These are phyloP conservation scores for Drosophila suboccidentalis DNA, from an alignment of 2,888 invertebrate species.

Conservation along the genomic window DNA sequence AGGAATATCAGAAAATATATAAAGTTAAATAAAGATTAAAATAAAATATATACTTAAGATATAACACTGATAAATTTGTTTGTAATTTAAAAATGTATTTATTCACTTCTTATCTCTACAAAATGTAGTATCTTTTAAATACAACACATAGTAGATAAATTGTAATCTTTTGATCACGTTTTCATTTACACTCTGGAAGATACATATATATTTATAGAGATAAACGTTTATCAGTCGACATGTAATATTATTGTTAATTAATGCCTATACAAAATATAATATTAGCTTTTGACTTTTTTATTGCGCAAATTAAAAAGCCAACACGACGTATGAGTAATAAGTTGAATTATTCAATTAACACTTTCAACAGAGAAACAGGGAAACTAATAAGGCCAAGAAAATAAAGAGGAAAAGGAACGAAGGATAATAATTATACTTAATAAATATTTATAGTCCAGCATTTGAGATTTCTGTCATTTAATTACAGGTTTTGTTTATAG, in stretches of 20 bases:
- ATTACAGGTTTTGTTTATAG: not conserved
- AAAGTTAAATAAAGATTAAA: not conserved
- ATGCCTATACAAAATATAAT: not conserved
- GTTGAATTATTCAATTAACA: not conserved
- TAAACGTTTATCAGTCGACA: constrained; percentile 3
- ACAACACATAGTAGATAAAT: not conserved
- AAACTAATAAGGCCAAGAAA: not conserved
- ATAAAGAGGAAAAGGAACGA: not conserved
- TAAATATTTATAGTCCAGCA: not conserved
- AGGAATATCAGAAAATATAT: not conserved
- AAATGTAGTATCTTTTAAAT: not conserved
- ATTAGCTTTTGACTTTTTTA: not conserved
- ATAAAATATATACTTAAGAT: not conserved
- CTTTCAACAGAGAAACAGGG: not conserved
- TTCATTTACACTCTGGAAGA: not conserved
- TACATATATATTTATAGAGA: constrained; percentile 1
- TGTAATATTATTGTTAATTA: constrained; percentile 13
- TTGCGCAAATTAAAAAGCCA: not conserved
- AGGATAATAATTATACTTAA: not conserved
- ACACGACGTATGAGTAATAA: constrained; percentile 35
- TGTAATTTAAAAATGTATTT: not conserved
- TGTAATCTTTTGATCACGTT: constrained; percentile 1
- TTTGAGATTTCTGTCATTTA: not conserved
- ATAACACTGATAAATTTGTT: not conserved
- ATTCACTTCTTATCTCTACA: not conserved